Evolutionary conservation across 2,113 vertebrate species (phyloP).

Genomic region (Bujurquina vittata): DNA sequence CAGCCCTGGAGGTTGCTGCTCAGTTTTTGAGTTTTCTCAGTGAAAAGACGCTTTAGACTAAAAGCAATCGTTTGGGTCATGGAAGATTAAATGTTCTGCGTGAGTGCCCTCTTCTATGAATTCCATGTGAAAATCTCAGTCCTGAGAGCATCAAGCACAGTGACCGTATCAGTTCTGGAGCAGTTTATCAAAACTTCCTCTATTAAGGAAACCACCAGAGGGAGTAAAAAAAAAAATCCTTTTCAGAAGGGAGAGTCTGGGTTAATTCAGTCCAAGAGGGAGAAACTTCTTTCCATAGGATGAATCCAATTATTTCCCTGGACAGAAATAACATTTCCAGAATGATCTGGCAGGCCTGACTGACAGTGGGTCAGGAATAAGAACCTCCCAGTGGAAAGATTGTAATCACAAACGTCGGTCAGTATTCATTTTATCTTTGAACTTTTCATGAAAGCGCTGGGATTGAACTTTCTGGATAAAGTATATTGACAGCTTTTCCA

Average conservation of each 20-base stretch:
- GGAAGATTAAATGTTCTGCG: neutral
- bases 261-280: neutral
- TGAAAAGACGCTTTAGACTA: neutral
- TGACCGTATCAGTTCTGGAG: neutral
- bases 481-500: neutral
- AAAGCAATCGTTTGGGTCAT: neutral
- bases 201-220: neutral
- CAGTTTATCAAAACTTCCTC: neutral
- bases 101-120: neutral
- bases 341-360: neutral
- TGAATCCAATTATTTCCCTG: neutral
- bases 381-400: conserved; percentile 22
- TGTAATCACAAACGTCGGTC: conserved; percentile 2
- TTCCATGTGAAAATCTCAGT: neutral
- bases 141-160: neutral
- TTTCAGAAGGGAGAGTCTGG: neutral
- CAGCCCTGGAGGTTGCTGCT: neutral
- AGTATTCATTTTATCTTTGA: neutral
- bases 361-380: conserved; percentile 19
- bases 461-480: conserved; percentile 21
- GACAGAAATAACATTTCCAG: conserved; percentile 19
- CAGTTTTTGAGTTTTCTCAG: neutral
- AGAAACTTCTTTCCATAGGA: neutral
- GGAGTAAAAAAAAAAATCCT: neutral
- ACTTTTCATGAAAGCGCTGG: conserved; percentile 12